Evolutionary conservation across 2,113 vertebrate genomes (phyloP).

Genomic region (Scophthalmus maximus): DNA sequence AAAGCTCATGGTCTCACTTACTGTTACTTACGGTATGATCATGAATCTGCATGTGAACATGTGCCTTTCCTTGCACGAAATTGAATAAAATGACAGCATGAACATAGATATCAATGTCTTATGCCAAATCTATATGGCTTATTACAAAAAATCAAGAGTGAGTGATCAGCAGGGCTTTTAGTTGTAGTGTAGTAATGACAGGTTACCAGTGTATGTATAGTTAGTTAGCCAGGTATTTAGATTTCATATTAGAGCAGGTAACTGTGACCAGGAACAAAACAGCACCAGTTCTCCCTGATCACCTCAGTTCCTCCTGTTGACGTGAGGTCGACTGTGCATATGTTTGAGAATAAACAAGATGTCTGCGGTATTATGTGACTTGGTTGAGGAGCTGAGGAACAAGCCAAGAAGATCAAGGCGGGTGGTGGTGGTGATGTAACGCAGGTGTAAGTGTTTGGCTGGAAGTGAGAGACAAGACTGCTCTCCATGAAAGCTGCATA

Average conservation of each 20-base stretch:
- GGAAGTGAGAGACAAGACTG: background rate
- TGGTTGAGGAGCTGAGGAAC: conserved; percentile 1
- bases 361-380: background rate
- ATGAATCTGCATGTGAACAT: no score
- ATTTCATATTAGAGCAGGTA: background rate
- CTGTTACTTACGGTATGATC: no score
- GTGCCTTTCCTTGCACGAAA: no score
- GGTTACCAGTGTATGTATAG: no score
- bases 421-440: conserved; percentile 41
- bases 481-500: background rate
- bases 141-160: no score
- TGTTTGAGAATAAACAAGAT: conserved; percentile 4
- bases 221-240: background rate
- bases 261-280: background rate
- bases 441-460: conserved; percentile 25
- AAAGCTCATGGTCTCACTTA: no score
- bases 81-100: no score
- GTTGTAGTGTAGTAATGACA: no score
- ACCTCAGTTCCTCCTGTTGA: background rate
- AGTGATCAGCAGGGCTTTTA: no score
- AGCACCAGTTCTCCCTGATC: background rate
- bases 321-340: background rate
- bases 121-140: no score
- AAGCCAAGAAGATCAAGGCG: conserved; percentile 4
- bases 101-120: no score